A percentile compares a stretch with the other conserved stretches of the same genome.
Evolutionary conservation across 2,888 invertebrate species (phyloP).

Genomic region (Chirona hameri): DNA sequence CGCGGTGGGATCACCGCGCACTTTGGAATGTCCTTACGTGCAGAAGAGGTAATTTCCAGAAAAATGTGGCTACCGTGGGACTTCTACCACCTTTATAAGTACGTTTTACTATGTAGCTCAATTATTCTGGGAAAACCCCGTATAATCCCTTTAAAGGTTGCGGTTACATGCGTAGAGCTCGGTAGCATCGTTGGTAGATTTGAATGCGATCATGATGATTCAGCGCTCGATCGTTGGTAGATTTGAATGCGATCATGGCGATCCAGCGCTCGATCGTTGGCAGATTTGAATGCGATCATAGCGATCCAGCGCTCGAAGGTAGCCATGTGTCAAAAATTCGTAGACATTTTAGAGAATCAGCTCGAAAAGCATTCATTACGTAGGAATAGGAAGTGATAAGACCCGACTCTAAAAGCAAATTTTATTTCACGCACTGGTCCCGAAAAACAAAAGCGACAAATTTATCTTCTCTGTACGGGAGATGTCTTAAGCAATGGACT

Average conservation of each 20-base stretch:
- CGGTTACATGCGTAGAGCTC: no score
- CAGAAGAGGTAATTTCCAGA: no score
- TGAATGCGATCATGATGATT: neutral
- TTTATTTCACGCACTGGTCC: neutral
- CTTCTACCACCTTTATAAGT: no score
- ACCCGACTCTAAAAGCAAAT: neutral
- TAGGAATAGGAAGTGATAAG: no score
- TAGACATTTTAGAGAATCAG: neutral
- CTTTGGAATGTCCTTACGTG: no score
- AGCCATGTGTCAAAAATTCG: neutral
- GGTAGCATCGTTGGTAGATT: neutral
- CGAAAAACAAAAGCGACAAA: neutral
- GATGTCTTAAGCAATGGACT: no score
- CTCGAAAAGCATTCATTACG: neutral
- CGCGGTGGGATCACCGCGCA: no score
- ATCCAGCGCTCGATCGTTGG: neutral
- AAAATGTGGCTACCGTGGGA: no score
- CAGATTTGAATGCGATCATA: neutral
- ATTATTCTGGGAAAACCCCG: no score
- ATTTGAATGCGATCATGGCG: neutral
- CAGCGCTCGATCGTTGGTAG: neutral
- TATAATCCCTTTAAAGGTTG: no score
- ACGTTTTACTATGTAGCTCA: no score
- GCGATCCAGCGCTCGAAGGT: neutral
- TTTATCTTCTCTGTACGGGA: neutral